Evolutionary conservation across 2,888 invertebrate genomes (phyloP), one percentile per base, ranked within the genome.

Genomic region (Rosalia funebris): DNA sequence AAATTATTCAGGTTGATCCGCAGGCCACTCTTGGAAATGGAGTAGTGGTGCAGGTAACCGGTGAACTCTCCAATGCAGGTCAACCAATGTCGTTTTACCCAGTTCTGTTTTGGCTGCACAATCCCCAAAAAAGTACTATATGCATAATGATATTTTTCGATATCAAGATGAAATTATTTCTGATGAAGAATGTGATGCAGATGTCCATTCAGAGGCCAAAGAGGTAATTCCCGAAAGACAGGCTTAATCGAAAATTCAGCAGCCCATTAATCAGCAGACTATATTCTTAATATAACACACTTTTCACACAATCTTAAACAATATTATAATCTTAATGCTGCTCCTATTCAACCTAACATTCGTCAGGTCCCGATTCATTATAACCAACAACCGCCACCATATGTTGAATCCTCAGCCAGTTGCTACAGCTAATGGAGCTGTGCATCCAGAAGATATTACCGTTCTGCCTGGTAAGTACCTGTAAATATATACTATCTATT

Each of bases 131-230:
- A 96, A 96, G 84, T 98, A 96, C 85, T 98, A 98, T 82, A 98
- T 98, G 63, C 96, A 96, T 83, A 98, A 98, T 83, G 98, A 98
- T 84, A 98, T 98, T 82, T 98, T 98, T 84, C 92, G 97, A 68
- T 98, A 98, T 83, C 97, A 97, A 88, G 84, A 88, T 76, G 88
- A 88, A 75, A 86, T 88, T 45, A 87, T 87, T 74, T 83, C 81
- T 32, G 86, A 86, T 65, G 90, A 90, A 71, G 89, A 89, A 71
- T 87, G 86, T 60, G 84, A 84, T 60, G 79, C 78, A 12, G 84
- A 83, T 54, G 84, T 84, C 39, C 86, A 87, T 42, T 87, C 88
- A 39, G 90, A 90, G 75, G 85, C 84, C 46, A 90, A 89, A 74
- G 89, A 89, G 72, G 84, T 82, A n/a, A 16, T 50, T 17, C 64